A percentile compares a stretch with the other conserved stretches of the same genome.
These are phyloP conservation scores for Dascyllus trimaculatus DNA, from an alignment of 2,113 vertebrate genomes.

Conservation along the genomic window DNA sequence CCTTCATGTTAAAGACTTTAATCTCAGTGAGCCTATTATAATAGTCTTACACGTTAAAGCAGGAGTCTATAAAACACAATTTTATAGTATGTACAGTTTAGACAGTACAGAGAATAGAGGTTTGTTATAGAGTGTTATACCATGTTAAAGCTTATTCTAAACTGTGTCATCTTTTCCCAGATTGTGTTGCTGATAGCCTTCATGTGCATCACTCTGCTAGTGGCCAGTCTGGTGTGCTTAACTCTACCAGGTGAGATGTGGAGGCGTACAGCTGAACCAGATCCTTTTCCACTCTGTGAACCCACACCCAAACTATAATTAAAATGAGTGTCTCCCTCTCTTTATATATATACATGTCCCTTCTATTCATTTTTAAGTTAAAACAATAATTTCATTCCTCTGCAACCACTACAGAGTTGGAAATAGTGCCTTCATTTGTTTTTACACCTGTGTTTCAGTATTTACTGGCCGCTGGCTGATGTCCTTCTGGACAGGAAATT, in stretches of 20 bases:
- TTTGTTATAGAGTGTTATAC: background rate
- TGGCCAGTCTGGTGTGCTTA: conserved; percentile 97
- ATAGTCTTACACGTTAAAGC: background rate
- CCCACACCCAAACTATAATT: conserved; percentile 48
- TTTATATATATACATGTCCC: background rate
- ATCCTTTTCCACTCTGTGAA: conserved; percentile 8
- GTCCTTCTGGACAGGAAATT: conserved; percentile 98
- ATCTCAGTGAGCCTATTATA: background rate
- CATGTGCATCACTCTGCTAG: conserved; percentile 97
- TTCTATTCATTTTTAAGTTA: conserved; percentile 7
- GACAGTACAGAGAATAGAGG: background rate
- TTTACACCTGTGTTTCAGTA: conserved; percentile 81
- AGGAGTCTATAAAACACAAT: conserved; percentile 3
- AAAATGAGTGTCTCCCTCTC: background rate
- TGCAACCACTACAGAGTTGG: background rate
- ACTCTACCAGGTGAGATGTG: conserved; percentile 93
- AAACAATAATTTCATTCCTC: background rate
- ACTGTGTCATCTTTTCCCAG: conserved; percentile 77
- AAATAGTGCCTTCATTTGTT: background rate
- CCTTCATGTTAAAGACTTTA: conserved; percentile 4
- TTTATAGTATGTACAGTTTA: background rate
- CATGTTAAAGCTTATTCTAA: background rate
- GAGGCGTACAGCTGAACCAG: background rate
- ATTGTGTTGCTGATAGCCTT: conserved; percentile 96
- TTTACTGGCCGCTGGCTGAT: conserved; percentile 98